These are phyloP conservation scores for Tichodroma muraria DNA, from an alignment of 2,113 vertebrate species.

Conservation along the genomic window DNA sequence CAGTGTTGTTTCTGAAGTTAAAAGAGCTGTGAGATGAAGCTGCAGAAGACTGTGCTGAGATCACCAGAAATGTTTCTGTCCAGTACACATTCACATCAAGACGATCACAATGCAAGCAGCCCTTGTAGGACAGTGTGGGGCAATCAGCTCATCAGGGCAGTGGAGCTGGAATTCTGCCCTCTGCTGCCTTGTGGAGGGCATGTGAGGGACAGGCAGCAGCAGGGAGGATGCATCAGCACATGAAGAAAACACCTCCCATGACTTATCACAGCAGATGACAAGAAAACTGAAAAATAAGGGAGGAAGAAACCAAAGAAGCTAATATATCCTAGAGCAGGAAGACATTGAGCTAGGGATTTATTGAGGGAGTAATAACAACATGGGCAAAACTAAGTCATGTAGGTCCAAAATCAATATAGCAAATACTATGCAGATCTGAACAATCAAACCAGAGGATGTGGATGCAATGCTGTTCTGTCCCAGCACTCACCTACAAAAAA, in stretches of 20 bases:
- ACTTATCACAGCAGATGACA: neutral
- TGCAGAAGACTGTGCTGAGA: neutral
- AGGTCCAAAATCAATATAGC: neutral
- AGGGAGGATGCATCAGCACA: neutral
- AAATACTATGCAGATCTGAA: neutral
- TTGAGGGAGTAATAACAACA: neutral
- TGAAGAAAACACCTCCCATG: neutral
- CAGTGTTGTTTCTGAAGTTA: neutral
- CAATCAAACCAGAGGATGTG: neutral
- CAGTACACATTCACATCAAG: rapidly evolving
- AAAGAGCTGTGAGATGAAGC: neutral
- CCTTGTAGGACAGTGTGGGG: rapidly evolving
- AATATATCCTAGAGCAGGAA: neutral
- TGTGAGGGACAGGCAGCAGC: neutral
- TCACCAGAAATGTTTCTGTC: neutral
- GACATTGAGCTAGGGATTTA: neutral
- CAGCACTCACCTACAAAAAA: neutral
- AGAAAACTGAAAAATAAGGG: neutral
- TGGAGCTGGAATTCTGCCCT: rapidly evolving
- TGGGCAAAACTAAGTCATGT: neutral
- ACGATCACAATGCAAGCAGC: rapidly evolving
- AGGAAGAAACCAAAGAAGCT: neutral
- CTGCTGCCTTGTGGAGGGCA: neutral
- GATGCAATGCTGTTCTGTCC: neutral
- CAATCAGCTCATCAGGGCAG: neutral